phyloP scores from a whole-genome alignment of 2,888 invertebrate species.

The Megastigmus dorsalis region DNA sequence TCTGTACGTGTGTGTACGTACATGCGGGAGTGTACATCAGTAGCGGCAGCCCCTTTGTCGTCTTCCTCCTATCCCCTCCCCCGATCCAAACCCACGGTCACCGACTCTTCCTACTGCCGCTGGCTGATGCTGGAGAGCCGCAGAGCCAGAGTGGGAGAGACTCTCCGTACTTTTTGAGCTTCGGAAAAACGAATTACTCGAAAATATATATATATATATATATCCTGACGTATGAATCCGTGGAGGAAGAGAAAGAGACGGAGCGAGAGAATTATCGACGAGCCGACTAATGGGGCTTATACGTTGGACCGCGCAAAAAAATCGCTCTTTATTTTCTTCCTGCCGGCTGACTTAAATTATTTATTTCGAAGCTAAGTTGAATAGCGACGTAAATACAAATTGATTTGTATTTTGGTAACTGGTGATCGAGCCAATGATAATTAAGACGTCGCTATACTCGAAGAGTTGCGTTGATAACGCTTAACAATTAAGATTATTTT shows the following conservation, averaged over 20 bases:
- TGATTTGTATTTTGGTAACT: background rate
- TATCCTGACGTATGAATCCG: constrained; percentile 14
- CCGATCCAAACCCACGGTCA: no score
- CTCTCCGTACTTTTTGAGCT: constrained; percentile 48
- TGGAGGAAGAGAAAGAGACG: constrained; percentile 1
- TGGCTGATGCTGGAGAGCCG: constrained; percentile 35
- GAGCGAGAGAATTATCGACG: constrained; percentile 42
- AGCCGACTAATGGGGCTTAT: constrained; percentile 22
- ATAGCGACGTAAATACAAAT: background rate
- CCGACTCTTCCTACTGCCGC: constrained; percentile 57
- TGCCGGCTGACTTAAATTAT: background rate
- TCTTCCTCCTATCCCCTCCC: constrained; percentile 55
- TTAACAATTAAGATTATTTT: constrained; percentile 11
- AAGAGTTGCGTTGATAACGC: background rate
- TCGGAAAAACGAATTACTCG: constrained; percentile 45
- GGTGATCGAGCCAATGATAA: background rate
- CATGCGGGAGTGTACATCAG: background rate
- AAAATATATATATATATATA: no score
- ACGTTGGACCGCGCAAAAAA: no score
- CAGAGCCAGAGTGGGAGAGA: background rate
- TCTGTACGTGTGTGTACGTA: constrained; percentile 55
- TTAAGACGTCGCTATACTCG: background rate
- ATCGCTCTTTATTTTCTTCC: no score
- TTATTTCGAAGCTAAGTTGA: background rate
- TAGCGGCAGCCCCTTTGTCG: no score